Conservation (phyloP, 1,140 invertebrate genomes). For the Dreissena polymorpha region DNA sequence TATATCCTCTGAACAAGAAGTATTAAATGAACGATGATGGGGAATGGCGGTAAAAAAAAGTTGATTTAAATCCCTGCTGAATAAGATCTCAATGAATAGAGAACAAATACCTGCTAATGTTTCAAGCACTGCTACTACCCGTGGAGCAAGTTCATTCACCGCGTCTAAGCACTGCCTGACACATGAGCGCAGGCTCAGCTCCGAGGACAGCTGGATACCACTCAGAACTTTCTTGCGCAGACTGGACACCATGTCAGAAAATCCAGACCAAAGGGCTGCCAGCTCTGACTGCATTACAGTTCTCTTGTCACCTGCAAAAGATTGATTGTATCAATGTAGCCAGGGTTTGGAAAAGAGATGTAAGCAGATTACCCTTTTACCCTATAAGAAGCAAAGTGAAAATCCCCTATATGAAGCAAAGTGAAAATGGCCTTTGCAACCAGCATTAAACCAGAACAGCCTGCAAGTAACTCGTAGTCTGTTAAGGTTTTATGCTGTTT, state of each 20-base stretch:
- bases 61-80: too few relatives aligned
- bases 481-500: too few relatives aligned
- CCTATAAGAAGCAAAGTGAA: too few relatives aligned
- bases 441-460: too few relatives aligned
- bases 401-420: too few relatives aligned
- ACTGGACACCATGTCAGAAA: constrained; percentile 7
- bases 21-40: too few relatives aligned
- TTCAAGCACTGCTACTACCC: constrained; percentile 24
- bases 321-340: background rate
- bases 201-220: constrained; percentile 43
- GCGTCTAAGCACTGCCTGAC: constrained; percentile 44
- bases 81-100: too few relatives aligned
- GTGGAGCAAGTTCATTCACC: constrained; percentile 16
- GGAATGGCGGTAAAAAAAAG: too few relatives aligned
- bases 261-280: background rate
- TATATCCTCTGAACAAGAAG: too few relatives aligned
- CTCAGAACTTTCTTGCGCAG: constrained; percentile 39
- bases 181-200: constrained; percentile 30
- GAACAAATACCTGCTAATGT: constrained; percentile 23
- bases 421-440: too few relatives aligned
- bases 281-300: constrained; percentile 8
- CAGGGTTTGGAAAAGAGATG: background rate
- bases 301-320: constrained; percentile 6
- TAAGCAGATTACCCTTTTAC: background rate
- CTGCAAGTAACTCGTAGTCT: too few relatives aligned